Percentiles rank a stretch among this genome's conserved stretches.
phyloP scores from a whole-genome alignment of 2,888 invertebrate genomes.

The Pterostichus niger region DNA sequence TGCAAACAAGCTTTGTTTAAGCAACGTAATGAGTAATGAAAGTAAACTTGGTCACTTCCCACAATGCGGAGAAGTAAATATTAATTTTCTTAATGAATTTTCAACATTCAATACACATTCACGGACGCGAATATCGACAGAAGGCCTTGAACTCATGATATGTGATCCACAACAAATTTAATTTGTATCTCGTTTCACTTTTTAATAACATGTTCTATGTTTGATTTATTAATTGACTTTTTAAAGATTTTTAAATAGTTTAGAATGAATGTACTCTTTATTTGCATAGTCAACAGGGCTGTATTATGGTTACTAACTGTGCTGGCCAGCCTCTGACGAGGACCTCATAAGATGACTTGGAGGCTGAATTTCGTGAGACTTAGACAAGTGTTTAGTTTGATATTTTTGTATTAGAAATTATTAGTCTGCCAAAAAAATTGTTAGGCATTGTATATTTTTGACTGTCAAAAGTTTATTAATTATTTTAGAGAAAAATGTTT shows the following conservation, averaged over 20 bases:
- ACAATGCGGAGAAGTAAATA: constrained; percentile 41
- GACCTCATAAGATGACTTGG: too few species aligned
- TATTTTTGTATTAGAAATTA: too few species aligned
- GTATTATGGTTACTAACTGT: not conserved
- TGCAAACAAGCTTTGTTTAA: constrained; percentile 54
- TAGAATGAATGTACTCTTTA: not conserved
- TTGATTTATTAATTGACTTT: constrained; percentile 11
- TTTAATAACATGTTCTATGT: constrained; percentile 10
- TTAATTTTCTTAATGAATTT: constrained; percentile 63
- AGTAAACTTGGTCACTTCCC: constrained; percentile 19
- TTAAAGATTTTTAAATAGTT: constrained; percentile 8
- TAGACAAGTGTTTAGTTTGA: too few species aligned
- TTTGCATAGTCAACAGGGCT: too few species aligned
- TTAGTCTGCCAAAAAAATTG: too few species aligned
- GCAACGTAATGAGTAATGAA: constrained; percentile 53
- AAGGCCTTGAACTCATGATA: constrained; percentile 21
- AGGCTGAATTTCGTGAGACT: too few species aligned
- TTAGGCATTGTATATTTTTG: too few species aligned
- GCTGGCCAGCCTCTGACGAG: too few species aligned
- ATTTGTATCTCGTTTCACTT: constrained; percentile 2
- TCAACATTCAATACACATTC: constrained; percentile 2
- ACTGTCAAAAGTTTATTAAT: too few species aligned
- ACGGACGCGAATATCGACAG: not conserved
- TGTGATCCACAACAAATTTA: constrained; percentile 1
- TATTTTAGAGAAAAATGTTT: too few species aligned